Percentiles rank a stretch among this genome's conserved stretches.
phyloP scores from a whole-genome alignment of 2,797 vertebrate species.

The Garrulus glandarius region DNA sequence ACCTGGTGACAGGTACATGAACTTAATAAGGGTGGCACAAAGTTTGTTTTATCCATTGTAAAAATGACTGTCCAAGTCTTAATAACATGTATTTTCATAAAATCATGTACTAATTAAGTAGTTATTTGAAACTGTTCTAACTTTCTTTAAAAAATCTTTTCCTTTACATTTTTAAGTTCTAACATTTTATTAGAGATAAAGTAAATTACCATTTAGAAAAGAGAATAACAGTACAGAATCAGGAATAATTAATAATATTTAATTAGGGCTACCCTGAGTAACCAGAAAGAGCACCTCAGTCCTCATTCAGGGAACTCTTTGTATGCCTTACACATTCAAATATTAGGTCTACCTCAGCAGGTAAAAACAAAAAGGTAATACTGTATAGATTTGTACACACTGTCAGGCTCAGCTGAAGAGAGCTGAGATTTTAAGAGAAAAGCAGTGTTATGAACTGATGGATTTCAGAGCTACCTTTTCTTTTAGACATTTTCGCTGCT shows the following conservation, averaged over 20 bases:
- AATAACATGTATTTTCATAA: background rate
- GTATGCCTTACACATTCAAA: background rate
- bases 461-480: background rate
- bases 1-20: background rate
- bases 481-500: background rate
- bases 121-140: background rate
- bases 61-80: background rate
- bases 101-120: background rate
- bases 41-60: background rate
- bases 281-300: background rate
- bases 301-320: background rate
- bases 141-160: background rate
- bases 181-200: background rate
- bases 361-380: background rate
- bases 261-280: background rate
- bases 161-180: background rate
- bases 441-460: background rate
- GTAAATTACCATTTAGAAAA: fast-evolving
- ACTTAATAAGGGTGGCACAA: background rate
- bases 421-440: background rate
- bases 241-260: background rate
- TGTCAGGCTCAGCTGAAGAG: background rate
- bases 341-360: background rate
- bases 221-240: background rate
- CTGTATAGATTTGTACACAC: background rate